A percentile compares a stretch with the other conserved stretches of the same genome.
phyloP scores from a whole-genome alignment of 2,113 vertebrate genomes.

The Triplophysa rosa region DNA sequence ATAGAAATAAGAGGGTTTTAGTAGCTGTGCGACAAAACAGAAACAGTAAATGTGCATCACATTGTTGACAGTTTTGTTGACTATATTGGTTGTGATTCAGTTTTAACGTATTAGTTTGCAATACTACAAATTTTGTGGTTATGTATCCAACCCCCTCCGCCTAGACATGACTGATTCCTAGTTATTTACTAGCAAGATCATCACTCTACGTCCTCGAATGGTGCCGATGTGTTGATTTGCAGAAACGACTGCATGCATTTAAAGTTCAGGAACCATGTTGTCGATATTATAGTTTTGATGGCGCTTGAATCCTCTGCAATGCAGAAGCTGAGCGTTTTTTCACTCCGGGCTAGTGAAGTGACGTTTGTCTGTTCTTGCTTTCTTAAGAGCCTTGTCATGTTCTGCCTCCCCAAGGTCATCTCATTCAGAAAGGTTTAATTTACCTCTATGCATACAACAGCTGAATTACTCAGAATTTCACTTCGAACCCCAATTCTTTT shows the following conservation, averaged over 20 bases:
- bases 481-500: neutral
- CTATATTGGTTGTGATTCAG: too few relatives aligned
- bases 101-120: too few relatives aligned
- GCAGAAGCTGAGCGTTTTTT: slow-evolving; percentile 5
- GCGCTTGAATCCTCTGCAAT: slow-evolving; percentile 15
- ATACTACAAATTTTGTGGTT: too few relatives aligned
- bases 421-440: slow-evolving; percentile 2
- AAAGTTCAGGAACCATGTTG: neutral
- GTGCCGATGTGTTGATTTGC: slow-evolving; percentile 7
- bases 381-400: slow-evolving; percentile 12
- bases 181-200: too few relatives aligned
- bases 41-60: too few relatives aligned
- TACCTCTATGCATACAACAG: neutral
- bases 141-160: too few relatives aligned
- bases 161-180: too few relatives aligned
- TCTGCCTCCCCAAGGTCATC: slow-evolving; percentile 31
- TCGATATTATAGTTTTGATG: neutral
- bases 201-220: neutral
- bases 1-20: too few relatives aligned
- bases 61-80: too few relatives aligned
- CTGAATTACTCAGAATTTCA: neutral
- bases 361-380: slow-evolving; percentile 9
- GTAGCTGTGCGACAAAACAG: too few relatives aligned
- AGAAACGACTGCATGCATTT: neutral
- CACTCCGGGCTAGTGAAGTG: neutral